Evolutionary conservation across 2,113 vertebrate genomes (phyloP).

Genomic region (Mirounga angustirostris): DNA sequence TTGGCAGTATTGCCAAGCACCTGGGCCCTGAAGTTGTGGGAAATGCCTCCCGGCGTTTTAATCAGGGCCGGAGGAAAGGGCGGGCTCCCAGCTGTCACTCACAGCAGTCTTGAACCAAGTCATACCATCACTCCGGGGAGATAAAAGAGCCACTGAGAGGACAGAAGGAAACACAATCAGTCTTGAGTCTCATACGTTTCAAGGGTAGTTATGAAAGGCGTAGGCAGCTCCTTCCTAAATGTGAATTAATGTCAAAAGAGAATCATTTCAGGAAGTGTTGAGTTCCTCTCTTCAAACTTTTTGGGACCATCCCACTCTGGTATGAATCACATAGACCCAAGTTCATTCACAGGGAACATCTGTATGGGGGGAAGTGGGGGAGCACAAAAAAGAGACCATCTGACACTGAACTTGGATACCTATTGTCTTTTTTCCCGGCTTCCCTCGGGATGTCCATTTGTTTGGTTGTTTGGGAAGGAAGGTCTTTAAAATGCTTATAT

Average conservation of each 20-base stretch:
- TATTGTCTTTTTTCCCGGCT: slow-evolving; percentile 47
- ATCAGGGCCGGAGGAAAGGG: slow-evolving; percentile 65
- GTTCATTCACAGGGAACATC: slow-evolving; percentile 66
- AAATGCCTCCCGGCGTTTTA: slow-evolving; percentile 37
- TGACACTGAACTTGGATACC: slow-evolving; percentile 34
- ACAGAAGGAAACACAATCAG: slow-evolving; percentile 73
- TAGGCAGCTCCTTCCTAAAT: slow-evolving; percentile 78
- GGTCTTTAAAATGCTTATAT: not conserved
- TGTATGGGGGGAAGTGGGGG: not conserved
- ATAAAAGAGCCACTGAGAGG: slow-evolving; percentile 69
- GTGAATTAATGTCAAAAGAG: slow-evolving; percentile 66
- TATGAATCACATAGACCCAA: not conserved
- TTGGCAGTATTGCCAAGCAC: slow-evolving; percentile 76
- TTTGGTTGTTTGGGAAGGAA: slow-evolving; percentile 37
- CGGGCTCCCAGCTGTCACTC: slow-evolving; percentile 63
- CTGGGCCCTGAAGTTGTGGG: slow-evolving; percentile 52
- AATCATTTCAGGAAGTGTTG: slow-evolving; percentile 75
- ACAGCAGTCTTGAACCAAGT: slow-evolving; percentile 16
- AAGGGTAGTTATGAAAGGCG: slow-evolving; percentile 63
- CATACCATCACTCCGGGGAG: not conserved
- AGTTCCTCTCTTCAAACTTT: slow-evolving; percentile 75
- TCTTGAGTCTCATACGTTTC: slow-evolving; percentile 47
- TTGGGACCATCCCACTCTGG: slow-evolving; percentile 53
- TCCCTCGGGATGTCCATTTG: not conserved
- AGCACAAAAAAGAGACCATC: not conserved